phyloP scores from a whole-genome alignment of 2,888 invertebrate genomes.

The Carterocephalus palaemon region DNA sequence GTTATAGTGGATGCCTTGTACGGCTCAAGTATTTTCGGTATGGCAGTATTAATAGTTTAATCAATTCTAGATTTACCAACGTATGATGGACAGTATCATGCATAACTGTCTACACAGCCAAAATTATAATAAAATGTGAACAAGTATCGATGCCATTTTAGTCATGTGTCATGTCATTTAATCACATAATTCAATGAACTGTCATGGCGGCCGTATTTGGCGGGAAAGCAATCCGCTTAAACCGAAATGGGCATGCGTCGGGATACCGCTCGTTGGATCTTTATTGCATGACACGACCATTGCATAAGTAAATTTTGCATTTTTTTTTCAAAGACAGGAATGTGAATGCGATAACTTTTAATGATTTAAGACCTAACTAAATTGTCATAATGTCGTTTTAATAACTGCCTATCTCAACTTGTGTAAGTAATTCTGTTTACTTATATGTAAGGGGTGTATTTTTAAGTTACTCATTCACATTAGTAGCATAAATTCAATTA shows the following conservation, averaged over 20 bases:
- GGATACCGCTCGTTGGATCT: conserved; percentile 63
- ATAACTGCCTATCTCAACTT: conserved; percentile 6
- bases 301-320: conserved; percentile 49
- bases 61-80: conserved; percentile 53
- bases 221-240: conserved; percentile 76
- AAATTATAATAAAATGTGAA: conserved; percentile 56
- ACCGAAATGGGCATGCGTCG: conserved; percentile 63
- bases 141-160: conserved; percentile 50
- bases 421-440: conserved; percentile 1
- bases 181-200: conserved; percentile 74
- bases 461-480: no score
- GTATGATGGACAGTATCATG: conserved; percentile 52
- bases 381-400: conserved; percentile 13
- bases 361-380: conserved; percentile 20
- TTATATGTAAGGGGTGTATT: no score
- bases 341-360: conserved; percentile 21
- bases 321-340: conserved; percentile 31
- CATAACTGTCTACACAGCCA: conserved; percentile 47
- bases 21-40: conserved; percentile 47
- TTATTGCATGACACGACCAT: conserved; percentile 59
- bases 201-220: conserved; percentile 74
- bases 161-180: conserved; percentile 62
- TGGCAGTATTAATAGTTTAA: conserved; percentile 59
- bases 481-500: no score
- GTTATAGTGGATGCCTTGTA: conserved; percentile 29